phyloP scores from a whole-genome alignment of 64 coral and sea anemone genomes.

The Orbicella faveolata region DNA sequence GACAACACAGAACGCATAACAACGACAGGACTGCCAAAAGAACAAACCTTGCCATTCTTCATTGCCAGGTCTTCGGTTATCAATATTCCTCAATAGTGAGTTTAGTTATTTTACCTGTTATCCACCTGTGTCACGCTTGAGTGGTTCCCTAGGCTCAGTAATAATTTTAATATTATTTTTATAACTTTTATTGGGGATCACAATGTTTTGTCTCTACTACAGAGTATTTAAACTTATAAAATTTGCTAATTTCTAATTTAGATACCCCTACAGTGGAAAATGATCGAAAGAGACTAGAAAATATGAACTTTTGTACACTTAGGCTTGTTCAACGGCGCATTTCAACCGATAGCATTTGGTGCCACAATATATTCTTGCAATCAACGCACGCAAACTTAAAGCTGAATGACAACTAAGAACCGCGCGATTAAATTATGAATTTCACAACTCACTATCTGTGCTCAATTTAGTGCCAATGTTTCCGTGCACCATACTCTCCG shows the following conservation, averaged over 20 bases:
- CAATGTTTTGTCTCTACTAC: neutral
- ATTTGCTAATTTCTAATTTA: too few species aligned
- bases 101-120: neutral
- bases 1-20: neutral
- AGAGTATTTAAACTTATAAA: neutral
- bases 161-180: neutral
- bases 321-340: neutral
- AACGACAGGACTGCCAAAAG: neutral
- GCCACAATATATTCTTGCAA: neutral
- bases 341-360: neutral
- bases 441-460: neutral
- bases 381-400: neutral
- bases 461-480: too few species aligned
- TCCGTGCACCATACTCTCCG: too few species aligned
- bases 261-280: too few species aligned
- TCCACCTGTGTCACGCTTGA: slow-evolving; percentile 14
- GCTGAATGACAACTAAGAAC: neutral
- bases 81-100: neutral
- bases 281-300: neutral
- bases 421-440: neutral
- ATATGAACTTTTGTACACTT: neutral
- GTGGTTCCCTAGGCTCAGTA: neutral
- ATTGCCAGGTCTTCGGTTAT: neutral
- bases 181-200: neutral
- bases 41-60: slow-evolving; percentile 2